Percentiles rank a stretch among this genome's conserved stretches.
These are phyloP conservation scores for Polylopha cassiicola DNA, from an alignment of 2,888 invertebrate species.

Conservation along the genomic window DNA sequence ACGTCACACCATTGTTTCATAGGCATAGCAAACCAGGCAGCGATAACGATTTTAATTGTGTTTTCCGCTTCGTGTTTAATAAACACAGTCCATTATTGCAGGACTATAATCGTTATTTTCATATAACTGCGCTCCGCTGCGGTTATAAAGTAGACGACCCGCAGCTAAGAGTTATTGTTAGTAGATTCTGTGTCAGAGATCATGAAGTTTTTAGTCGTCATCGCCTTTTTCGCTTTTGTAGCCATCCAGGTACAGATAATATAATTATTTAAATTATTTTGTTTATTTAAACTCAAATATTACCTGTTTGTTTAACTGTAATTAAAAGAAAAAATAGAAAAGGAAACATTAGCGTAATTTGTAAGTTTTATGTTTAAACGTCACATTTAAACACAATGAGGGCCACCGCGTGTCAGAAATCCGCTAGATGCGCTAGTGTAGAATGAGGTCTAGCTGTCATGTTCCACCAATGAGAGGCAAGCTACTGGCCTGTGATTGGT, in stretches of 20 bases:
- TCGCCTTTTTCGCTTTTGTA: conserved; percentile 54
- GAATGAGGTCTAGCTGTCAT: too few relatives aligned
- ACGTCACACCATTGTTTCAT: conserved; percentile 27
- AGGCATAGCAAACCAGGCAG: conserved; percentile 37
- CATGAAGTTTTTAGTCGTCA: conserved; percentile 51
- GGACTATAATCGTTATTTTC: conserved; percentile 45
- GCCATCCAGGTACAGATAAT: conserved; percentile 52
- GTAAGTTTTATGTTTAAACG: too few relatives aligned
- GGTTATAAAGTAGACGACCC: conserved; percentile 51
- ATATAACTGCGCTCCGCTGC: conserved; percentile 25
- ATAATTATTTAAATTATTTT: neutral
- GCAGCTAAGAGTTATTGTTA: conserved; percentile 34
- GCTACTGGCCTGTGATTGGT: too few relatives aligned
- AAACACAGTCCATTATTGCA: conserved; percentile 47
- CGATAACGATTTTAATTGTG: conserved; percentile 57
- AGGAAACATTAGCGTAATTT: too few relatives aligned
- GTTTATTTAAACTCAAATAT: neutral
- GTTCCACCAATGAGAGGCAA: too few relatives aligned
- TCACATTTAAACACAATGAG: too few relatives aligned
- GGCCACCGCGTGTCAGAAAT: too few relatives aligned
- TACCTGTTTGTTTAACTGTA: too few relatives aligned
- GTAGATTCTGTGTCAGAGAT: too few relatives aligned
- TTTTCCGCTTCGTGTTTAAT: conserved; percentile 48
- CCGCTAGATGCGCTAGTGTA: too few relatives aligned
- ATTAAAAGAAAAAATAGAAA: too few relatives aligned